phyloP scores from a whole-genome alignment of 1,140 invertebrate genomes.

The Artemia franciscana region DNA sequence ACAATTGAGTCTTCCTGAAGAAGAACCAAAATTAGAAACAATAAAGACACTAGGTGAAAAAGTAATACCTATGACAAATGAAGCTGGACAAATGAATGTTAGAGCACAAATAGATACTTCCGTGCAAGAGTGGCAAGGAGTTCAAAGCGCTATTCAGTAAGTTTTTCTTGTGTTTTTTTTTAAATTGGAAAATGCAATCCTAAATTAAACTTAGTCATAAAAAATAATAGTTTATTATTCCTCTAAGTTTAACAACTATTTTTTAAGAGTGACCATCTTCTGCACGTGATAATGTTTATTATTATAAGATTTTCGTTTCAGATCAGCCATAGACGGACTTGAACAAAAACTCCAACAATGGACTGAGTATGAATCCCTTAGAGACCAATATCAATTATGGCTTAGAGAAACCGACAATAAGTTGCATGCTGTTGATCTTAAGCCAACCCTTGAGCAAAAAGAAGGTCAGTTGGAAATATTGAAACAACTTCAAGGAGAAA shows the following conservation, averaged over 20 bases:
- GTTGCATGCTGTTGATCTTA: conserved; percentile 67
- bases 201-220: neutral
- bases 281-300: neutral
- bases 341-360: conserved; percentile 65
- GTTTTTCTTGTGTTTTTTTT: no score
- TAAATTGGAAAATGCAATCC: neutral
- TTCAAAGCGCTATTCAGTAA: conserved; percentile 40
- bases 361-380: conserved; percentile 69
- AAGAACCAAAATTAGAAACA: conserved; percentile 53
- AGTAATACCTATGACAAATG: conserved; percentile 65
- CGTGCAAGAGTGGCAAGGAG: conserved; percentile 69
- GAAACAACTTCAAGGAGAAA: conserved; percentile 53
- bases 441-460: conserved; percentile 56
- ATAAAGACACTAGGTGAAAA: conserved; percentile 60
- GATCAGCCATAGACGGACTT: conserved; percentile 43
- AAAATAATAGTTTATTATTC: neutral
- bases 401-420: conserved; percentile 64
- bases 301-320: conserved; percentile 10
- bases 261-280: no score
- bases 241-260: no score
- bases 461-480: conserved; percentile 55
- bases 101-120: conserved; percentile 59
- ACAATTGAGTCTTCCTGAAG: conserved; percentile 50
- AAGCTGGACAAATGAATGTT: conserved; percentile 60
- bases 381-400: conserved; percentile 65